Evolutionary conservation across 2,888 invertebrate species (phyloP), one percentile per base, ranked within the genome.

Genomic region (Argyresthia goedartella): DNA sequence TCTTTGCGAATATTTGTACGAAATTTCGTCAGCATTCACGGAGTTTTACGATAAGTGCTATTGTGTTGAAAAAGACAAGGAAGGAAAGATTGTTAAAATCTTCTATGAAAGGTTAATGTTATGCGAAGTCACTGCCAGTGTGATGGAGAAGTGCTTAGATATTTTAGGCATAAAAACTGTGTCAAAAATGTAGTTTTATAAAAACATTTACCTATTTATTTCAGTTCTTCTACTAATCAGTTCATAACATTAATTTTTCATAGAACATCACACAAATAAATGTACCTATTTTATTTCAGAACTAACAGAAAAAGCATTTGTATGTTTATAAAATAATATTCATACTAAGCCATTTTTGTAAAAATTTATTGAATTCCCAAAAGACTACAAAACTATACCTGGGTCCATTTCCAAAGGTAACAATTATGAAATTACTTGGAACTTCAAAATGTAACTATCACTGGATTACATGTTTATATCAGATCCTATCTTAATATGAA

Each of bases 11-110:
- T 98, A 93, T 76, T 89, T 98, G 57, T 99, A 97, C 80, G 98
- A 99, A 67, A 90, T 99, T 52, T 91, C 95, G n/a, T 92, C 95
- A 6, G 89, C 92, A 1, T 99, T 99, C 72, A 93, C 96, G 0
- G 99, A 99, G 73, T 99, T 99, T 79, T 99, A 99, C 77, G 98
- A 98, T 71, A 92, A 89, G 64, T 99, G 99, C 77, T 99, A 99
- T 71, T 99, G 99, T 71, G 92, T 99, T 50, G 97, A 98, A 73
- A 98, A 96, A 73, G 93, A 98, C 76, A 88, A 91, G 56, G 87
- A 82, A 44, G 97, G 97, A 0, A 91, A 93, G 68, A 91, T 96
- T 60, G 76, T 93, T 1, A 93, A 93, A 67, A 91, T 99, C 8
- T 92, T 97, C 73, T 91, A 92, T 73, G 93, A 94, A 56, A 91